These are phyloP conservation scores for Drosophila prostipennis DNA, from an alignment of 2,888 invertebrate species.

Conservation along the genomic window DNA sequence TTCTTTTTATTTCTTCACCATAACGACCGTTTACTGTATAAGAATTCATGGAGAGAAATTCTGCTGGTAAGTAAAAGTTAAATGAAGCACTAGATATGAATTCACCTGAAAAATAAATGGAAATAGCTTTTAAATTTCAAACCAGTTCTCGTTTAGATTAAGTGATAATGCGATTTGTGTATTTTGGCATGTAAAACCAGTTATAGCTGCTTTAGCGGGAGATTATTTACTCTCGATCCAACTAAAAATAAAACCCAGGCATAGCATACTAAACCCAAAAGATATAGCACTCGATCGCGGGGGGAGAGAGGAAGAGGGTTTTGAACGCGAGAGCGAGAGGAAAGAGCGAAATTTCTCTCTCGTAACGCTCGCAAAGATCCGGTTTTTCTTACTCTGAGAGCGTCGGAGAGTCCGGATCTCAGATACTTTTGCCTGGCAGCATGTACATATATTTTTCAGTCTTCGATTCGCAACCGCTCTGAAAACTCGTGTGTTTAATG, in stretches of 20 bases:
- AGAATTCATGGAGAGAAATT: too few relatives aligned
- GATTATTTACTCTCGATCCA: constrained; percentile 7
- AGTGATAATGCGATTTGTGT: neutral
- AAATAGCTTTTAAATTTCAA: neutral
- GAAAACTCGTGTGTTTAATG: constrained; percentile 39
- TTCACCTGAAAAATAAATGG: neutral
- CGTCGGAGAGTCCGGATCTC: constrained; percentile 51
- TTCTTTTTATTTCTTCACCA: too few relatives aligned
- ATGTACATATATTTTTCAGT: constrained; percentile 1
- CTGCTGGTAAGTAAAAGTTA: neutral
- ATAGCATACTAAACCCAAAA: neutral
- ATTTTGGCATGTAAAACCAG: constrained; percentile 1
- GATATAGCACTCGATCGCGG: neutral
- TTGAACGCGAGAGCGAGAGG: neutral
- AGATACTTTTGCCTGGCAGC: neutral
- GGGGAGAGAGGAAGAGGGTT: neutral
- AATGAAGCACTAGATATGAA: neutral
- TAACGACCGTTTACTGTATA: too few relatives aligned
- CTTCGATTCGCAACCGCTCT: constrained; percentile 14
- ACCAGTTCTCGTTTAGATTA: neutral
- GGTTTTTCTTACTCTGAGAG: constrained; percentile 43
- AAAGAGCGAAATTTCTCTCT: constrained; percentile 35
- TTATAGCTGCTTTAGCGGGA: constrained; percentile 3
- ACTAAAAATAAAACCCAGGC: constrained; percentile 3
- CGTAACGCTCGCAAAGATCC: neutral